Conservation (phyloP, 2,113 vertebrate genomes). For the Cyanoderma ruficeps region DNA sequence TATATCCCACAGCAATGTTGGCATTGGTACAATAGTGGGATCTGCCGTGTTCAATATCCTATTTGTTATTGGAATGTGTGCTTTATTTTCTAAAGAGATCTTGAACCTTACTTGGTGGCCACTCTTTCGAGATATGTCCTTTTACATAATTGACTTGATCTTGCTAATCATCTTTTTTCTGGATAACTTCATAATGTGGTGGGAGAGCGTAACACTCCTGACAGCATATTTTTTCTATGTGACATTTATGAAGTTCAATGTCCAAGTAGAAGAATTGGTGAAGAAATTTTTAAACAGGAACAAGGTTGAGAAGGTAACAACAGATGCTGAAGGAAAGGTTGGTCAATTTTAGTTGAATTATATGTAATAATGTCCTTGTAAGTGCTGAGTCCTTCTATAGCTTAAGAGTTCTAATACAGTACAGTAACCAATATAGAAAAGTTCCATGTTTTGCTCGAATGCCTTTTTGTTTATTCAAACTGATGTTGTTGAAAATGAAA, state of each 20-base stretch:
- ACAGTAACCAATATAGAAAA: background rate
- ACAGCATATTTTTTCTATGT: constrained; percentile 88
- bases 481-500: background rate
- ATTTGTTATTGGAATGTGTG: constrained; percentile 98
- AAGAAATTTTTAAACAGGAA: constrained; percentile 88
- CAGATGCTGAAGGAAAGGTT: constrained; percentile 91
- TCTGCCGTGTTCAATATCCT: constrained; percentile 98
- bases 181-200: constrained; percentile 93
- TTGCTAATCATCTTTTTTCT: constrained; percentile 97
- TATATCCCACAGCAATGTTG: constrained; percentile 97
- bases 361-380: background rate
- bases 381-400: background rate
- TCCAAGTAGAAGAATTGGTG: constrained; percentile 85
- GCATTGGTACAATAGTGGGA: constrained; percentile 97
- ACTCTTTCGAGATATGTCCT: constrained; percentile 94
- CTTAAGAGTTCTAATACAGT: background rate
- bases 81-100: constrained; percentile 96
- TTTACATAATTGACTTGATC: constrained; percentile 96
- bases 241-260: constrained; percentile 97
- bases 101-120: constrained; percentile 98
- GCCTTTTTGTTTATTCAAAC: background rate
- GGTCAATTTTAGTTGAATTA: constrained; percentile 59
- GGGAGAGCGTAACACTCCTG: constrained; percentile 90
- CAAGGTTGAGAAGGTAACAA: constrained; percentile 91
- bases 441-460: background rate